Base-by-base conservation (phyloP, 2,888 invertebrate genomes). In the Coelogynopora nodosa region DNA sequence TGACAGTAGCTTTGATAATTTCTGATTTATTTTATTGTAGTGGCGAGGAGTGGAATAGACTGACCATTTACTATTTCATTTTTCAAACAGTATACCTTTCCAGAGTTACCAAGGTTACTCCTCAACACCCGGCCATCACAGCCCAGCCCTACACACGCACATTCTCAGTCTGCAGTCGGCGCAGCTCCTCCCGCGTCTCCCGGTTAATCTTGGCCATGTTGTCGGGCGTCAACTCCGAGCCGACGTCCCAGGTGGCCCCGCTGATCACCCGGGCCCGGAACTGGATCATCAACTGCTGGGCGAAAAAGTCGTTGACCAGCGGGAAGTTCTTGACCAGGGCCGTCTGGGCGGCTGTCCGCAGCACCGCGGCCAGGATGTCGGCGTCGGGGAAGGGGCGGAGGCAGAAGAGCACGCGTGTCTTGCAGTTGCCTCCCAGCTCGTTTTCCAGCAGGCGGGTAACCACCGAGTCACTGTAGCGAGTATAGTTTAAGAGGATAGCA, bases 341-440 rank as follows among this genome's bases (percentile, higher is more conserved):
- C 0, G 91, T 88, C 81, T 90, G 88, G n/a, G 88, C 89, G 2
- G 89, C 88, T 84, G 91, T 89, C 81, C 89, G 89, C 81, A 91
- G 88, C 27, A 90, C 88, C 5, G 89, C 87, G 10, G 88, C 88
- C 27, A 90, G 87, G 0, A 88, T 87, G 28, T 89, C 88, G 0
- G 89, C 88, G 80, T 90, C 89, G 26, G 90, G 88, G 67, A 89
- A 88, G 2, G 90, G 90, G 84, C 90, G 90, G 30, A 91, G 87
- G 88, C 91, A 91, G 28, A 91, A 87, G 23, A 91, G 86, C 10
- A 90, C 90, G 23, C 90, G 88, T 1, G 91, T 90, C 88, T 90
- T 90, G 88, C 90, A 91, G 89, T 91, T 91, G 0, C 91, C 91
- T 0, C 91, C 91, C 0, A 91, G 88, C 87, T 91, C 90, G 30